A percentile compares a stretch with the other conserved stretches of the same genome.
phyloP scores from a whole-genome alignment of 2,888 invertebrate species.

The Callyntrura sp. region DNA sequence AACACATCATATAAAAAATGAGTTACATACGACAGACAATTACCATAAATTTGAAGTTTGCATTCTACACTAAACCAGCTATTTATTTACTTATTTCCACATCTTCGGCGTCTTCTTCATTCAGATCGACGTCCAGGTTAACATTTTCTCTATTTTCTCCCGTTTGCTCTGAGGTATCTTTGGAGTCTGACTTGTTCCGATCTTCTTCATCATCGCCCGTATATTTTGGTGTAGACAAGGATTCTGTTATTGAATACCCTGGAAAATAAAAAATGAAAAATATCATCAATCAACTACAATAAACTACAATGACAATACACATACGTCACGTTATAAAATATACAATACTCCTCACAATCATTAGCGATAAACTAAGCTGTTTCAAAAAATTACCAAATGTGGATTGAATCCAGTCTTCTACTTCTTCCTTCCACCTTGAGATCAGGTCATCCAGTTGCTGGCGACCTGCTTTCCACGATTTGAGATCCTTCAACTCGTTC shows the following conservation, averaged over 20 bases:
- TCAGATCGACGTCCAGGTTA: neutral
- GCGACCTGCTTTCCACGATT: constrained; percentile 17
- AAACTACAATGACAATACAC: neutral
- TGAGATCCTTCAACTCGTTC: constrained; percentile 38
- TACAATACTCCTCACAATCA: neutral
- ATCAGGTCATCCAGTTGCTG: constrained; percentile 42
- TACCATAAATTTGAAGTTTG: too few relatives aligned
- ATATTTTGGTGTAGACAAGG: neutral
- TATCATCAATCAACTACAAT: neutral
- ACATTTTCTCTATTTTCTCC: neutral
- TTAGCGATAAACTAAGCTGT: neutral
- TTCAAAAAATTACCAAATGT: constrained; percentile 41
- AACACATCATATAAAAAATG: neutral
- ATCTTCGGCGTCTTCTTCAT: constrained; percentile 29
- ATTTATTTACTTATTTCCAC: constrained; percentile 61
- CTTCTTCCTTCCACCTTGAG: constrained; percentile 42
- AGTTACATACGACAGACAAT: too few relatives aligned
- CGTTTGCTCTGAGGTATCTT: neutral
- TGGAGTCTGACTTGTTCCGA: too few relatives aligned
- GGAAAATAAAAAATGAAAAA: neutral
- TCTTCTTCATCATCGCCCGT: neutral
- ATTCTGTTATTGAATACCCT: neutral
- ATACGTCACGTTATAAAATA: too few relatives aligned
- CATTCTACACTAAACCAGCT: too few relatives aligned
- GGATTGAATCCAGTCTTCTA: constrained; percentile 51